Conservation (phyloP, 1,140 invertebrate genomes). For the Hypothenemus hampei region DNA sequence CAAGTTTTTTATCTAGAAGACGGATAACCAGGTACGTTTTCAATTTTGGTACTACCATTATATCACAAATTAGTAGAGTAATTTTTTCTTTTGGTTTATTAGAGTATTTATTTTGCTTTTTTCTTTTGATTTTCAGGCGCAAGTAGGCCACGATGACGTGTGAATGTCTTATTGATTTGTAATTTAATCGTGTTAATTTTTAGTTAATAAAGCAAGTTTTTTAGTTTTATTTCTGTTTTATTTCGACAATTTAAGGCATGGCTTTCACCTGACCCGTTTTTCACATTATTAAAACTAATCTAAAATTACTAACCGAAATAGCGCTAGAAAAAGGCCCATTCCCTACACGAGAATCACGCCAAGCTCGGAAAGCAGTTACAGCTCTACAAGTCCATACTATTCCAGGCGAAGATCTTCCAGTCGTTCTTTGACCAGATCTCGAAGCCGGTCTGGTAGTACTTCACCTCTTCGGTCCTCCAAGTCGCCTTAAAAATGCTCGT, state of each 20-base stretch:
- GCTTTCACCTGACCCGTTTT: too few species aligned
- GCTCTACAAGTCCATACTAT: slow-evolving; percentile 55
- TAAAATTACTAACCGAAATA: slow-evolving; percentile 48
- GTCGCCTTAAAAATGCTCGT: slow-evolving; percentile 29
- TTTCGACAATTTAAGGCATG: too few species aligned
- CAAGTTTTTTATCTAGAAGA: slow-evolving; percentile 82
- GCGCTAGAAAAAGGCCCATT: slow-evolving; percentile 84
- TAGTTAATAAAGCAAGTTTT: neutral
- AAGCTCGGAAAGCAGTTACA: slow-evolving; percentile 63
- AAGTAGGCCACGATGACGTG: slow-evolving; percentile 26
- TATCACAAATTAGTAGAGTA: too few species aligned
- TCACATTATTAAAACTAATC: neutral
- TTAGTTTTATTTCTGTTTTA: neutral
- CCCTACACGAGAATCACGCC: slow-evolving; percentile 81
- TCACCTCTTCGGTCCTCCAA: slow-evolving; percentile 16
- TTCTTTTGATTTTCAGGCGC: slow-evolving; percentile 48
- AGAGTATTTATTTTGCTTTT: slow-evolving; percentile 41
- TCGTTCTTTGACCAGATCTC: slow-evolving; percentile 39
- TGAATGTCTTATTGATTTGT: slow-evolving; percentile 6
- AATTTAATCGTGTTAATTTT: slow-evolving; percentile 3
- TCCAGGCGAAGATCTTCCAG: slow-evolving; percentile 47
- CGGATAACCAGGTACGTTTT: slow-evolving; percentile 84
- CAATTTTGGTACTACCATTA: slow-evolving; percentile 35
- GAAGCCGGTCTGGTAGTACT: slow-evolving; percentile 13
- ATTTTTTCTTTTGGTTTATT: too few species aligned